A percentile compares a stretch with the other conserved stretches of the same genome.
phyloP scores from a whole-genome alignment of 2,113 vertebrate genomes.

The Amblyopsis rosae region DNA sequence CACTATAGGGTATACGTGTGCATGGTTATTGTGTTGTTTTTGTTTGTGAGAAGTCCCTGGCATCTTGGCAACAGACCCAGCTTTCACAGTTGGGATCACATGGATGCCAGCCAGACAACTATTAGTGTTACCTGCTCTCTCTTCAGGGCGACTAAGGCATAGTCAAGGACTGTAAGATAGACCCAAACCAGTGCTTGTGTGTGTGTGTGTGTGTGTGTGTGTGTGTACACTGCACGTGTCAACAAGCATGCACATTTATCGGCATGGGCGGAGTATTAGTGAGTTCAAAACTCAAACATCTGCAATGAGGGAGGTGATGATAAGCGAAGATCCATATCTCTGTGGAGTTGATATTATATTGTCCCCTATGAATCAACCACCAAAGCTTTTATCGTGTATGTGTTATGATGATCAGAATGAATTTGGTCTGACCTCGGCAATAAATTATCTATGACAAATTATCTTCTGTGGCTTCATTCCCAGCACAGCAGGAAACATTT shows the following conservation, averaged over 20 bases:
- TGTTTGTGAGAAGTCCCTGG: conserved; percentile 49
- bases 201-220: conserved; percentile 34
- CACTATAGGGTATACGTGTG: conserved; percentile 11
- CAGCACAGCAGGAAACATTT: neutral
- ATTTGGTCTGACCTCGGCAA: too few relatives aligned
- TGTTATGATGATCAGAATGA: too few relatives aligned
- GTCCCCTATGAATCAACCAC: too few relatives aligned
- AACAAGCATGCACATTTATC: neutral
- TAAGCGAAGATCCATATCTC: too few relatives aligned
- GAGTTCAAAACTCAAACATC: too few relatives aligned
- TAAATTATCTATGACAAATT: too few relatives aligned
- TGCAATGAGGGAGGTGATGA: too few relatives aligned
- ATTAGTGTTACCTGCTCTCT: conserved; percentile 63
- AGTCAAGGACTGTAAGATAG: conserved; percentile 62
- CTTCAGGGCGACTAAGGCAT: conserved; percentile 54
- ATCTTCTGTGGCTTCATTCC: too few relatives aligned
- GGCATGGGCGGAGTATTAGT: too few relatives aligned
- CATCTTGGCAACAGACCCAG: conserved; percentile 55
- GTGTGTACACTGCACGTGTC: conserved; percentile 14
- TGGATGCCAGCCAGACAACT: conserved; percentile 67
- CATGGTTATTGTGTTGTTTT: conserved; percentile 36
- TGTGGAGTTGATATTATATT: too few relatives aligned
- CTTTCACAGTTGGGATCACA: conserved; percentile 49
- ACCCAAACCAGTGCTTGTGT: conserved; percentile 20
- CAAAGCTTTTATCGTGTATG: too few relatives aligned